Percentiles rank a stretch among this genome's conserved stretches.
phyloP scores from a whole-genome alignment of 2,888 invertebrate genomes.

The Poecilus cupreus region DNA sequence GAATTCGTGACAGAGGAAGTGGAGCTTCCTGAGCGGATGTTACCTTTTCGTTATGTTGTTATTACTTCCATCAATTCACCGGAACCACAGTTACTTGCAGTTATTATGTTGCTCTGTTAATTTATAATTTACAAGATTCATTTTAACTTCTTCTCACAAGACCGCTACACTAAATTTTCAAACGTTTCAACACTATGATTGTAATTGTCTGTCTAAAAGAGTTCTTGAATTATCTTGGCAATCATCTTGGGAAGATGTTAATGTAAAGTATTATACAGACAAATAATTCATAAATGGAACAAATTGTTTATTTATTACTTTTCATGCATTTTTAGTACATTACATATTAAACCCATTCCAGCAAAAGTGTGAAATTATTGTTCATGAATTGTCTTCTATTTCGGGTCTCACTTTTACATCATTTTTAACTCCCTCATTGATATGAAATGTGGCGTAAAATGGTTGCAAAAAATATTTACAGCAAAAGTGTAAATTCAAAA shows the following conservation, averaged over 20 bases:
- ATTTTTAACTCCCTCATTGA: no score
- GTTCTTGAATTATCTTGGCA: background rate
- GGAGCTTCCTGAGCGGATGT: conserved; percentile 45
- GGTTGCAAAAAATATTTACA: no score
- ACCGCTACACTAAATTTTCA: background rate
- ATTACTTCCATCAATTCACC: conserved; percentile 38
- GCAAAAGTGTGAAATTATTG: no score
- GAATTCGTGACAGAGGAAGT: conserved; percentile 40
- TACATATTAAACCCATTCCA: no score
- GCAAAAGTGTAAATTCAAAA: no score
- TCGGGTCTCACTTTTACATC: no score
- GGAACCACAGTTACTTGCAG: conserved; percentile 32
- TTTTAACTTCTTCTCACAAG: conserved; percentile 9
- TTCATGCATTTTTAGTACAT: no score
- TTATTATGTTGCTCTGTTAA: conserved; percentile 33
- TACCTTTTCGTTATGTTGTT: conserved; percentile 47
- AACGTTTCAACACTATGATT: background rate
- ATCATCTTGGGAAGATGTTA: background rate
- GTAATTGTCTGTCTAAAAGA: background rate
- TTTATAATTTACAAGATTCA: background rate
- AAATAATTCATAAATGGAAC: no score
- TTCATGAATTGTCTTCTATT: no score
- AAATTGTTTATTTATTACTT: no score
- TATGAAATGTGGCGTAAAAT: no score
- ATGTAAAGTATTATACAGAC: no score